A percentile compares a stretch with the other conserved stretches of the same genome.
Evolutionary conservation across 2,888 invertebrate genomes (phyloP).

Genomic region (Argyra leucocephala): DNA sequence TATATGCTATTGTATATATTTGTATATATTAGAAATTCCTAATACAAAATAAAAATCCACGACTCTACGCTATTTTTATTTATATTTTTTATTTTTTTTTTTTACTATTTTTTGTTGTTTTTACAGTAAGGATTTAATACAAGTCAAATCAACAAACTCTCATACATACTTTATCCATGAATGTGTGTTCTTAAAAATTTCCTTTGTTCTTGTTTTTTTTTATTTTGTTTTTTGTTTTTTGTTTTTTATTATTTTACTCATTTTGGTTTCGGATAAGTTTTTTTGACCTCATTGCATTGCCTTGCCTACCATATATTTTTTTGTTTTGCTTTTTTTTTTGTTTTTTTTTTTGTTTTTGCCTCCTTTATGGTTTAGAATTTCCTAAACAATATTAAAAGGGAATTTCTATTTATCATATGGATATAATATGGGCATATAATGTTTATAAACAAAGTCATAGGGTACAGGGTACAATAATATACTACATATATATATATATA

Average conservation of each 20-base stretch:
- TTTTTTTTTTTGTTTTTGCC: neutral
- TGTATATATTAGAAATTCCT: no score
- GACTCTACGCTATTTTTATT: no score
- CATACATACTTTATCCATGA: no score
- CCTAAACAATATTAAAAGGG: neutral
- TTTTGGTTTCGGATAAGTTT: neutral
- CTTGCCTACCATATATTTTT: neutral
- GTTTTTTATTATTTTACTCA: neutral
- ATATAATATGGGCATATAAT: neutral
- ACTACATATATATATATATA: no score
- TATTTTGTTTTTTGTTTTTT: neutral
- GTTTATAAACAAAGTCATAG: neutral
- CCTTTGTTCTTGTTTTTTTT: neutral
- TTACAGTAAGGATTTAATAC: no score
- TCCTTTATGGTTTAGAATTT: slow-evolving; percentile 3
- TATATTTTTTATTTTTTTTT: no score
- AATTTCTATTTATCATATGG: neutral
- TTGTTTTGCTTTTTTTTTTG: no score
- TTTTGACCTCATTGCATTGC: neutral
- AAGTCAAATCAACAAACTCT: no score
- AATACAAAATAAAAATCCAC: no score
- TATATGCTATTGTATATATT: no score
- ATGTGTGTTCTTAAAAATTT: neutral
- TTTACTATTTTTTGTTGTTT: no score
- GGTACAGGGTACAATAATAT: no score